Evolutionary conservation across 1,140 invertebrate species (phyloP), one percentile per base, ranked within the genome.

Genomic region (Lordiphosa clarofinis): DNA sequence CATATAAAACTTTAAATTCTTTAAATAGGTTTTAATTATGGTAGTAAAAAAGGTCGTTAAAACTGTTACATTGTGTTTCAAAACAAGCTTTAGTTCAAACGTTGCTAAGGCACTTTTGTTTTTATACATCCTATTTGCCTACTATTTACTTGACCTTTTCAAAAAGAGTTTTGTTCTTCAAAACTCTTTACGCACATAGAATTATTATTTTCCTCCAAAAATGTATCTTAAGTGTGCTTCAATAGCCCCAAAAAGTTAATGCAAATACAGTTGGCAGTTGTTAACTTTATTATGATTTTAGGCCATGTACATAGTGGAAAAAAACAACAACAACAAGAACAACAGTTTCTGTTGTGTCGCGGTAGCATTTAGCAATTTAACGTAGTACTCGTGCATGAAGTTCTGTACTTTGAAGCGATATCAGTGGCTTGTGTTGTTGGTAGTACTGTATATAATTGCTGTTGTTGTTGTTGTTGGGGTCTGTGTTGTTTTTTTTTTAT

Each of bases 361-460:
- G 68, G 76, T 82, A 82, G 73, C 68, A 73, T 84, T 82, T 84
- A 82, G 59, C 78, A 84, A 82, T 82, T 82, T 82, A 78, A 78
- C 78, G 76, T 64, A 78, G 73, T 84, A 84, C 76, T 82, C 78
- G 76, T 84, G 76, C 76, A 82, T 82, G 76, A 82, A 82, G 78
- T 84, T 84, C 56, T 84, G 78, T 82, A 84, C 72, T 84, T 73
- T 76, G 76, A 76, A 64, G 75, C 76, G 68, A 76, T 82, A 84
- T 78, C 73, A 82, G 64, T 76, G 28, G 28, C 11, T 33, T 19
- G 57, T 49, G 58, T 60, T 58, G 40, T 65, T 63, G 65, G 61
- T 75, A 55, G 33, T 36, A 64, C 49, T 59, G 60, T 73, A 46
- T 82, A 59, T 78, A 86, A 73, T 82, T 82, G 53, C 53, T 56